Conservation (phyloP, 2,888 invertebrate species). For the Hedychridium roseum region DNA sequence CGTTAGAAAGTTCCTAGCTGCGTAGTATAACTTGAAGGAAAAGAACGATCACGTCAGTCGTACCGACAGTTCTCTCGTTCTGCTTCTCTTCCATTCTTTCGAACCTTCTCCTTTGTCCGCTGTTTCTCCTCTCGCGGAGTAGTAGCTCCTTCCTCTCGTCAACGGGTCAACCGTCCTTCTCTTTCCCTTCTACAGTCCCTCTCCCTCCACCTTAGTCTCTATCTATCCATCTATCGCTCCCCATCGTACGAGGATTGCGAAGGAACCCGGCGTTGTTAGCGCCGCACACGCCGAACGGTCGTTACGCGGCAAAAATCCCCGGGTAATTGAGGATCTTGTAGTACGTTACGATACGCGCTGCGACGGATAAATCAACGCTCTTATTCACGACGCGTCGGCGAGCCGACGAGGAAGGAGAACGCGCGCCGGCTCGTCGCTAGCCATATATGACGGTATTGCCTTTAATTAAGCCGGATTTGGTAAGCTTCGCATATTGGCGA, state of each 20-base stretch:
- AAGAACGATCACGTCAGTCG: slow-evolving; percentile 21
- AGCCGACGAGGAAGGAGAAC: slow-evolving; percentile 11
- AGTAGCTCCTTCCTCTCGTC: neutral
- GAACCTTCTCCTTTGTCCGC: neutral
- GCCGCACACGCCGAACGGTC: too few relatives aligned
- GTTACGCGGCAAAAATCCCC: slow-evolving; percentile 27
- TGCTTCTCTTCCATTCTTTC: neutral
- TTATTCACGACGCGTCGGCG: slow-evolving; percentile 11
- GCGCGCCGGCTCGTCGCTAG: too few relatives aligned
- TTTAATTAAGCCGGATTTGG: too few relatives aligned
- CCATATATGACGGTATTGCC: too few relatives aligned
- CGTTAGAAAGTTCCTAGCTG: neutral
- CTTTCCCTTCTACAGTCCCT: too few relatives aligned
- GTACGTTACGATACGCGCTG: slow-evolving; percentile 15
- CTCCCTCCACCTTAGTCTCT: too few relatives aligned
- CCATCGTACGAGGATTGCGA: too few relatives aligned
- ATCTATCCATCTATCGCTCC: too few relatives aligned
- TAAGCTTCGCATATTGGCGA: too few relatives aligned
- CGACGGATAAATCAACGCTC: slow-evolving; percentile 27
- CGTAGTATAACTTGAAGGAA: neutral
- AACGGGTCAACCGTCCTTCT: neutral
- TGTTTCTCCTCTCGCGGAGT: neutral
- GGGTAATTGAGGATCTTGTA: slow-evolving; percentile 24
- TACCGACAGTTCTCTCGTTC: neutral
- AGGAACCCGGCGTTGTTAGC: too few relatives aligned